phyloP scores from a whole-genome alignment of 1,140 invertebrate species.

The Hestina assimilis region DNA sequence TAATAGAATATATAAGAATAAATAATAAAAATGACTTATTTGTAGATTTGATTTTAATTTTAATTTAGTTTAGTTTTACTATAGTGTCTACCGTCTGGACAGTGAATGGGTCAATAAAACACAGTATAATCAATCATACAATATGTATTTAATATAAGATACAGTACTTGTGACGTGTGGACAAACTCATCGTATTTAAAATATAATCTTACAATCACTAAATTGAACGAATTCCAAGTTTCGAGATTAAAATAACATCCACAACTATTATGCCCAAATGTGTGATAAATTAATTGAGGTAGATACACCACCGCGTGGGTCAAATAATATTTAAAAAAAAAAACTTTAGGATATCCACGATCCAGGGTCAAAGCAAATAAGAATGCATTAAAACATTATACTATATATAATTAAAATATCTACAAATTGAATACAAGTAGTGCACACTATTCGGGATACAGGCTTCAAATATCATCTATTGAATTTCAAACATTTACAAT shows the following conservation, averaged over 20 bases:
- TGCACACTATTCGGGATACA: slow-evolving; percentile 66
- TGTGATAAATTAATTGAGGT: slow-evolving; percentile 78
- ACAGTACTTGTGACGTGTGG: slow-evolving; percentile 76
- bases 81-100: no score
- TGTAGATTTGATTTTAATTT: no score
- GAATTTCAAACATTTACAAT: slow-evolving; percentile 75
- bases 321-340: slow-evolving; percentile 59
- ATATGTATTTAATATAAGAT: slow-evolving; percentile 78
- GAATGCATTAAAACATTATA: slow-evolving; percentile 74
- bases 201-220: slow-evolving; percentile 62
- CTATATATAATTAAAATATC: slow-evolving; percentile 78
- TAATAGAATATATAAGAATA: no score
- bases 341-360: slow-evolving; percentile 54
- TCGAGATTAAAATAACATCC: slow-evolving; percentile 60
- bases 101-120: slow-evolving; percentile 54
- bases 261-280: slow-evolving; percentile 73
- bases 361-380: slow-evolving; percentile 66
- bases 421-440: slow-evolving; percentile 75
- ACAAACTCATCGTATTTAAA: slow-evolving; percentile 71
- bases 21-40: no score
- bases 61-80: no score
- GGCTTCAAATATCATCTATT: slow-evolving; percentile 48
- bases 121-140: slow-evolving; percentile 71
- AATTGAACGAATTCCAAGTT: slow-evolving; percentile 66
- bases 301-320: slow-evolving; percentile 64